Conservation (phyloP, 2,113 vertebrate species). For the Papio anubis region DNA sequence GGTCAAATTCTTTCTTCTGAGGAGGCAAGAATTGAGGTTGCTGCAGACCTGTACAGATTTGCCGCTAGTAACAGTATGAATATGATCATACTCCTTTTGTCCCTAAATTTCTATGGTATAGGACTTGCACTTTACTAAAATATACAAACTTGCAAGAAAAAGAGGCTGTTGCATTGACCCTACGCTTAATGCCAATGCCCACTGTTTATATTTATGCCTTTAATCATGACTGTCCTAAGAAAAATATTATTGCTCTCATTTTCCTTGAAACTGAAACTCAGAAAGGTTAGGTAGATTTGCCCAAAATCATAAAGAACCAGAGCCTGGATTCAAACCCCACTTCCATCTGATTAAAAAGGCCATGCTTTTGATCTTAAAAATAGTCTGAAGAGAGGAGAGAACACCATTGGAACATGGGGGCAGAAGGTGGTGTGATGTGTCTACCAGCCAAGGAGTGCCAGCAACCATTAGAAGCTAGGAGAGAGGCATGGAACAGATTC, state of each 20-base stretch:
- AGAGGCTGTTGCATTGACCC: neutral
- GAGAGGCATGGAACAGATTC: neutral
- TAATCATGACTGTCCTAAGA: neutral
- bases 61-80: neutral
- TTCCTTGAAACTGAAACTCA: constrained; percentile 24
- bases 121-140: neutral
- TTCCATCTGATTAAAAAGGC: neutral
- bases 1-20: too few species aligned
- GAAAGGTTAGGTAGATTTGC: neutral
- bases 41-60: too few species aligned
- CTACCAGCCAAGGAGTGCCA: neutral
- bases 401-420: neutral
- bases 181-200: neutral
- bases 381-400: neutral
- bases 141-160: neutral
- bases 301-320: neutral
- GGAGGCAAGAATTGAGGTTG: too few species aligned
- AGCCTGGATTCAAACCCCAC: neutral
- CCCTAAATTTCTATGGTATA: neutral
- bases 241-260: neutral
- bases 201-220: neutral
- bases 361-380: neutral
- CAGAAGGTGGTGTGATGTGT: neutral
- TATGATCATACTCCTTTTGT: neutral
- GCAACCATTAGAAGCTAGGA: neutral